Evolutionary conservation across 1,140 invertebrate species (phyloP).

Genomic region (Hirudo medicinalis): DNA sequence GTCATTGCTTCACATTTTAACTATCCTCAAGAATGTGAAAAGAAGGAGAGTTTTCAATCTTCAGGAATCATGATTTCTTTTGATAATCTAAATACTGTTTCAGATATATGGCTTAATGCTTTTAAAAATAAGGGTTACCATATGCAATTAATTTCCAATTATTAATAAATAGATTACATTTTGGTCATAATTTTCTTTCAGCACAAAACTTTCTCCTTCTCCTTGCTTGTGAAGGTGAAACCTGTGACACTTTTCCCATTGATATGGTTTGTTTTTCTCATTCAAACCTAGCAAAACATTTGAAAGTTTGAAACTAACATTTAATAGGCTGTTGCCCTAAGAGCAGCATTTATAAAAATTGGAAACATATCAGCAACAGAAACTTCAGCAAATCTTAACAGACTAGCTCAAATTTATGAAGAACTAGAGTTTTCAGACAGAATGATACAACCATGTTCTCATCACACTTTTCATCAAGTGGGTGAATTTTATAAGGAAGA

Average conservation of each 20-base stretch:
- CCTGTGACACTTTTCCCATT: no score
- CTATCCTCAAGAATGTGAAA: no score
- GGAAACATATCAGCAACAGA: neutral
- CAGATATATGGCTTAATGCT: conserved; percentile 1
- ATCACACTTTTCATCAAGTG: conserved; percentile 8
- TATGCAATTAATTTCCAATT: neutral
- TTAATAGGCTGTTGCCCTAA: conserved; percentile 9
- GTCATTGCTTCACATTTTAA: neutral
- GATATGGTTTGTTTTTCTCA: no score
- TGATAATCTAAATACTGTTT: neutral
- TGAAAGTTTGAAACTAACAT: conserved; percentile 5
- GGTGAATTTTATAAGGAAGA: neutral
- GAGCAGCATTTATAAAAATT: neutral
- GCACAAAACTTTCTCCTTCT: no score
- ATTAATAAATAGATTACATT: neutral
- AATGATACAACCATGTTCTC: neutral
- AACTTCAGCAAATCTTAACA: conserved; percentile 1
- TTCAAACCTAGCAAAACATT: neutral
- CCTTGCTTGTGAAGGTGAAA: no score
- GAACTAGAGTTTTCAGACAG: neutral
- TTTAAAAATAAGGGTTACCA: conserved; percentile 7
- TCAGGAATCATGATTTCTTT: conserved; percentile 2
- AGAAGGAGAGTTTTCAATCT: neutral
- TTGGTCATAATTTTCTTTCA: no score
- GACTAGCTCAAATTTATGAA: conserved; percentile 9